Evolutionary conservation across 2,797 vertebrate genomes (phyloP), one percentile per base, ranked within the genome.

Genomic region (Fistularia commersonii): DNA sequence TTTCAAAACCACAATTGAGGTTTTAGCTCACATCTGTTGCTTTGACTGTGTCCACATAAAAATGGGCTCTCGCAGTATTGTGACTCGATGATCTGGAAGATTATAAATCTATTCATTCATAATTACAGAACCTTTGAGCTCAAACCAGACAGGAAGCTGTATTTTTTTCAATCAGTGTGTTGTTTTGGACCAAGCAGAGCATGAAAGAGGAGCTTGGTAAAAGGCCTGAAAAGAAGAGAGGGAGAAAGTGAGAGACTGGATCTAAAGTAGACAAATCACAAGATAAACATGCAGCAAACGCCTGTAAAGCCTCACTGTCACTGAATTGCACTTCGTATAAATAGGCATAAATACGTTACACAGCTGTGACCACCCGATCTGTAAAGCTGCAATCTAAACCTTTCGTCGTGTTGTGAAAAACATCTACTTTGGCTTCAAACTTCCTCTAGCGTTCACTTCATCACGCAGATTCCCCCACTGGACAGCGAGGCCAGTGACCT

Each of bases 201-300:
- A 33, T 34, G 33, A 58, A 10, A 54, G 51, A 6, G 5, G 49
- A 46, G 56, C 55, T 48, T 61, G 64, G 14, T 5, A 48, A 34
- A 49, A 54, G 59, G 50, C 51, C 48, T 41, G 42, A 13, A 61
- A 43, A 61, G 36, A 4, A 38, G 41, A 40, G 34, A 41, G 41
- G 43, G 47, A 52, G 12, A 45, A 40, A 37, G 23, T 37, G 54
- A 23, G 32, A 34, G 31, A 23, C 4, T 0, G 35, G 8, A 11
- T n/a, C n/a, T n/a, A n/a, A n/a, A n/a, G 54, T 37, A 12, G 33
- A 44, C 41, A 47, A 59, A 66, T 61, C 57, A 45, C 7, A 61
- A 70, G 48, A 46, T 81, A 80, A 81, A 81, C 75, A 72, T 54
- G 32, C 45, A 47, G 48, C 53, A 50, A 51, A 59, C 61, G 66